These are phyloP conservation scores for Bugula neritina DNA, from an alignment of 2,888 invertebrate genomes.

Conservation along the genomic window DNA sequence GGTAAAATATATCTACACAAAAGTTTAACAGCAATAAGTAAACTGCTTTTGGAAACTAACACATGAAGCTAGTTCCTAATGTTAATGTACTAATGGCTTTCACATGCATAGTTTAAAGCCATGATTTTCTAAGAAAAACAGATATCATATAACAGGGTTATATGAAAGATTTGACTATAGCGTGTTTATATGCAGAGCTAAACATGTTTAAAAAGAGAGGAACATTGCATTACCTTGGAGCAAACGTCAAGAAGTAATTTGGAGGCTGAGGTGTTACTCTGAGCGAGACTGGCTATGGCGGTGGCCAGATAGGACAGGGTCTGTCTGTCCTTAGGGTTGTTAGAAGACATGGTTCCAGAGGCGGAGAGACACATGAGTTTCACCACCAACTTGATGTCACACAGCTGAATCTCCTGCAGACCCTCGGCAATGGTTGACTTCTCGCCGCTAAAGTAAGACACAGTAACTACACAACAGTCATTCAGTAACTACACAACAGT, in stretches of 20 bases:
- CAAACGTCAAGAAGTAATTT: conserved; percentile 60
- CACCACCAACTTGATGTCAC: conserved; percentile 60
- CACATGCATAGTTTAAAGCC: too few relatives aligned
- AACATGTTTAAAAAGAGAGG: too few relatives aligned
- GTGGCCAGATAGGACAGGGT: conserved; percentile 42
- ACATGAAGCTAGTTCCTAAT: too few relatives aligned
- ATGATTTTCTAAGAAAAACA: too few relatives aligned
- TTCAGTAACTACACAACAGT: background rate
- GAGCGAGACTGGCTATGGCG: conserved; percentile 58
- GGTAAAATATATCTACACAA: too few relatives aligned
- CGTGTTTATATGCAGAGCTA: too few relatives aligned
- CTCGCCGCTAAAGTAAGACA: conserved; percentile 45
- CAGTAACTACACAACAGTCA: background rate
- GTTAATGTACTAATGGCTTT: too few relatives aligned
- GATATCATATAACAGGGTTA: too few relatives aligned
- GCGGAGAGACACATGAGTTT: conserved; percentile 62
- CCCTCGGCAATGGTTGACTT: conserved; percentile 55
- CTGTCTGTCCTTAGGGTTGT: background rate
- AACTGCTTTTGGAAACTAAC: too few relatives aligned
- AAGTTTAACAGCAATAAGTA: too few relatives aligned
- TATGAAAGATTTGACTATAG: too few relatives aligned
- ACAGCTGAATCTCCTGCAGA: conserved; percentile 57
- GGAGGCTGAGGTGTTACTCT: conserved; percentile 58
- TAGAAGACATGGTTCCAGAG: conserved; percentile 55
- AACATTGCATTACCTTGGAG: conserved; percentile 59